Evolutionary conservation across 1,140 invertebrate species (phyloP).

Genomic region (Drosophila mojavensis): DNA sequence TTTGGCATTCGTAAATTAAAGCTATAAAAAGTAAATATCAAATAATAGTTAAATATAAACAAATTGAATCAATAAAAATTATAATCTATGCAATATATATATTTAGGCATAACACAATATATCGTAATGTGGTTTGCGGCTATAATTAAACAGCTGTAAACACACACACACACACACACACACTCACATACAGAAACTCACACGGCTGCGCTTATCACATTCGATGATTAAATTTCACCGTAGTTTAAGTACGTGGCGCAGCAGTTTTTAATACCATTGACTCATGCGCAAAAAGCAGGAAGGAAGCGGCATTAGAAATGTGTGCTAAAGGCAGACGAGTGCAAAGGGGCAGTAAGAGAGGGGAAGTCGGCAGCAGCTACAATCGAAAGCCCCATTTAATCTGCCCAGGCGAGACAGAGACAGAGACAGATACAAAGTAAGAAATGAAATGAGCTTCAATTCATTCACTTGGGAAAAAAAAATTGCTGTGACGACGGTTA

Average conservation of each 20-base stretch:
- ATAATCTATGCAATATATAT: too few species aligned
- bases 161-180: too few species aligned
- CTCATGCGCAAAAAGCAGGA: slow-evolving; percentile 60
- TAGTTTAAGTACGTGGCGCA: slow-evolving; percentile 37
- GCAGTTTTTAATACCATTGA: slow-evolving; percentile 54
- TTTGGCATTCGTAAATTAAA: too few species aligned
- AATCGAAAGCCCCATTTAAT: background rate
- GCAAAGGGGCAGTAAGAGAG: background rate
- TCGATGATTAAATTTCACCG: slow-evolving; percentile 40
- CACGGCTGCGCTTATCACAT: slow-evolving; percentile 18
- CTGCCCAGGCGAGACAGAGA: background rate
- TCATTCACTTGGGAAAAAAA: slow-evolving; percentile 43
- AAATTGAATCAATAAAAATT: too few species aligned
- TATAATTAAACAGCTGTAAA: background rate
- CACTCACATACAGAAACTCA: too few species aligned
- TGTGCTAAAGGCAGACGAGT: background rate
- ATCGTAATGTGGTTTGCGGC: slow-evolving; percentile 7
- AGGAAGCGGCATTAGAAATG: slow-evolving; percentile 28
- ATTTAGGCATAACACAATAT: too few species aligned
- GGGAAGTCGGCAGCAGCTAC: background rate
- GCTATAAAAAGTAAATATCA: too few species aligned
- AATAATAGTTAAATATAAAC: too few species aligned
- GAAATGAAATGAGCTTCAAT: slow-evolving; percentile 21
- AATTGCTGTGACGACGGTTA: slow-evolving; percentile 52
- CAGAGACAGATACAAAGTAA: background rate